Base-by-base conservation (phyloP, 2,888 invertebrate species). In the Acanthosepion esculentum region DNA sequence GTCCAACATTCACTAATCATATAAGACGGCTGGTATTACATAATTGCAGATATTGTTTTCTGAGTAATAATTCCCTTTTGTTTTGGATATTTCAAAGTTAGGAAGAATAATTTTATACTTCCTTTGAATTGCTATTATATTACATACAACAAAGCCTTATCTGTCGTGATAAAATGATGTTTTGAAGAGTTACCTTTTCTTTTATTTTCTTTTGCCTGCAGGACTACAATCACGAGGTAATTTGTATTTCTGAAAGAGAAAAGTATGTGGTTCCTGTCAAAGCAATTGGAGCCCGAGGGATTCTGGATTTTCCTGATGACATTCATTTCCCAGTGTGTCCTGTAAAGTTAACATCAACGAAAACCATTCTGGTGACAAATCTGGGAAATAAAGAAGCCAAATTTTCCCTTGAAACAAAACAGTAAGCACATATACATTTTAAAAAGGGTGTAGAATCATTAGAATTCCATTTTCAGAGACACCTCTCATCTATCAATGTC, bases 291-390 rank as follows among this genome's bases (percentile, higher is more conserved):
- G 98, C 98, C 3, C 97, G 98, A 95, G 98, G 98, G 1, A 96
- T 98, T 29, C 97, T 98, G 12, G 98, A 98, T 96, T 98, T 98
- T 95, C 98, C 98, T 0, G 98, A 98, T 97, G 96, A 97, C 33
- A 97, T 98, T 50, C 97, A 97, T 91, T 96, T 98, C 95, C 98
- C 98, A 23, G 96, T 97, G 41, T 98, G 98, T n/a, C 98, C 98
- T 0, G 98, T 98, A 3, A 98, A 98, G 96, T 97, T 98, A 93
- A 94, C 97, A 15, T 97, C 97, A 8, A 97, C 97, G 92, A 98
- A 98, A 95, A 97, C 97, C 5, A 96, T 98, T 91, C 97, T 98
- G 7, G 97, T 98, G 41, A 97, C 98, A 95, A 98, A 98, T 96
- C 97, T 98, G 93, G 98, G 98, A 1, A 97, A 98, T 94, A 97